These are phyloP conservation scores for Neogale vison DNA, from an alignment of 2,113 vertebrate species.

Conservation along the genomic window DNA sequence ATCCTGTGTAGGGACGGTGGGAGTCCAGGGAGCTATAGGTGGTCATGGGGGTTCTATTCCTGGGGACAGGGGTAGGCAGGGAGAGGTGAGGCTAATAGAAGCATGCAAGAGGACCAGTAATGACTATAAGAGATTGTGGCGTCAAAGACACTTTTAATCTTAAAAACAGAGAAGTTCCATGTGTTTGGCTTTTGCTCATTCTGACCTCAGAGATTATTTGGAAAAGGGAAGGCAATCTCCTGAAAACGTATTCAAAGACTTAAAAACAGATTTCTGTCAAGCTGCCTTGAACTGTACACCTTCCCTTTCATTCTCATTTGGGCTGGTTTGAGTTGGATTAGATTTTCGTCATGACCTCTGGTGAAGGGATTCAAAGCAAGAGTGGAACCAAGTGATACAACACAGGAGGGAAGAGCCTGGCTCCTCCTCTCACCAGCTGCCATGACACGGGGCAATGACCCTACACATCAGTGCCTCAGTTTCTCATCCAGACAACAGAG, in stretches of 20 bases:
- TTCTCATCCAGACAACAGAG: not conserved
- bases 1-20: not conserved
- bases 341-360: slow-evolving; percentile 27
- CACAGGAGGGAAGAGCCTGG: not conserved
- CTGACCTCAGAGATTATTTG: not conserved
- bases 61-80: not conserved
- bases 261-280: slow-evolving; percentile 22
- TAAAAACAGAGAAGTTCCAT: not conserved
- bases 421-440: not conserved
- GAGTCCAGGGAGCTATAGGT: not conserved
- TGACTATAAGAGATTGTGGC: not conserved
- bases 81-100: not conserved
- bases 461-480: not conserved
- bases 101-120: not conserved
- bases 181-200: not conserved
- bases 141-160: not conserved
- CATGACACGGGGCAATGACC: not conserved
- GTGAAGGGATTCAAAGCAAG: slow-evolving; percentile 21
- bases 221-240: not conserved
- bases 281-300: not conserved
- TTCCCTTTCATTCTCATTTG: not conserved
- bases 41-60: not conserved
- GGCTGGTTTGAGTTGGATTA: not conserved
- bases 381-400: not conserved
- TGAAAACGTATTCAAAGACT: slow-evolving; percentile 18